Evolutionary conservation across 2,888 invertebrate species (phyloP), one percentile per base, ranked within the genome.

Genomic region (Atethmia centrago): DNA sequence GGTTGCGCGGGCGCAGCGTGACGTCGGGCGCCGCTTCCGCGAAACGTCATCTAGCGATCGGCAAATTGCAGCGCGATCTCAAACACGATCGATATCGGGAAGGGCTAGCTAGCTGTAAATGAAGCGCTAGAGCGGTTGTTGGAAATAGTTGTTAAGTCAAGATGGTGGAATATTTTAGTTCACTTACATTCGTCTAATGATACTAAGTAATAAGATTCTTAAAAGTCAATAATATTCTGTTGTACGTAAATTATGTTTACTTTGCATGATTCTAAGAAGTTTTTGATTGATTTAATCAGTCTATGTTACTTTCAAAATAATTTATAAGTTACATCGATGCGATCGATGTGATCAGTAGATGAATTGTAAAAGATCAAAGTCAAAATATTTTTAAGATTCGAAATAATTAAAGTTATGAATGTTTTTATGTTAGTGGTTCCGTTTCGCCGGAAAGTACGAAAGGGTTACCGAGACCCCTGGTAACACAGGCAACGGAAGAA

Each of bases 11-110:
- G 92, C 93, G 92, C 93, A 91, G 92, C 95, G 94, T 95, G 94
- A 94, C 91, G 93, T 86, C 86, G 89, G 82, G 85, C 89, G 89
- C 88, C 86, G 92, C 90, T 96, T 96, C 96, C 93, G 91, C 93
- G 95, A 95, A 95, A 89, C 92, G 90, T 92, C 93, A 93, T 93
- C 93, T 90, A 92, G 91, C 89, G 90, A 91, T 92, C 88, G 88
- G 93, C 91, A 95, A 95, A 95, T 95, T 95, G 94, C 94, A 82
- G 86, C 79, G 84, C 89, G 90, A 94, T 94, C 93, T 86, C 85
- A 81, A 88, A 90, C 95, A 95, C 94, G 94, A 94, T 91, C 93
- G 91, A 94, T 92, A 92, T 92, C 90, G 71, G 51, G 71, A 80
- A 78, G 67, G 71, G 76, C 76, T 84, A 74, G 59, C 78, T 79